phyloP scores from a whole-genome alignment of 2,797 vertebrate genomes.

The Lepilemur ruficaudatus region DNA sequence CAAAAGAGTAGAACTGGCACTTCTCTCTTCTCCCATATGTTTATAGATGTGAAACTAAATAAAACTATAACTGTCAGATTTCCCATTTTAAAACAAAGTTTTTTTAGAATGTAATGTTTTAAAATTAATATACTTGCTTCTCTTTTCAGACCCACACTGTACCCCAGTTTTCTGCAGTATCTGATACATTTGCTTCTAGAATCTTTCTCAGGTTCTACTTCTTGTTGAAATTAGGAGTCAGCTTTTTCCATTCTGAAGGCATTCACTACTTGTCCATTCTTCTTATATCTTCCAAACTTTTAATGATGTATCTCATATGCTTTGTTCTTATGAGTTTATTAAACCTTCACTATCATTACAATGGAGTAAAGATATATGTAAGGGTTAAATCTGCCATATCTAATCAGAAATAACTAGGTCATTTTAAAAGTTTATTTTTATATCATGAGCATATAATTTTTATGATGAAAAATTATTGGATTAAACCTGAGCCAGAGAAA shows the following conservation, averaged over 20 bases:
- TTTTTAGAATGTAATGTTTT: background rate
- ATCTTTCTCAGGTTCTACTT: background rate
- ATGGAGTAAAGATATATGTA: background rate
- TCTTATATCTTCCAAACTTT: background rate
- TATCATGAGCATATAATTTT: background rate
- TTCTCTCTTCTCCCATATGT: background rate
- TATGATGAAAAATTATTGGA: background rate
- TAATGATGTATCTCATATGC: background rate
- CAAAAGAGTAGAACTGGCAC: background rate
- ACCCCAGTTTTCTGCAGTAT: background rate
- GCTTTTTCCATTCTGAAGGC: background rate
- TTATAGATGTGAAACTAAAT: background rate
- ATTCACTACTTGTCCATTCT: background rate
- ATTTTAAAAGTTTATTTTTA: conserved; percentile 9
- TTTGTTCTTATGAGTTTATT: background rate
- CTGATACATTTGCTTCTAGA: background rate
- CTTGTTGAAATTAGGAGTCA: background rate
- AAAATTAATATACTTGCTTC: background rate
- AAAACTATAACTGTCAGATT: background rate
- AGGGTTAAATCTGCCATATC: background rate
- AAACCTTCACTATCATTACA: background rate
- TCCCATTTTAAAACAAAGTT: background rate
- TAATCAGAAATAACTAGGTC: background rate
- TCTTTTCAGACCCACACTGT: background rate
- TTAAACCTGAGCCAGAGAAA: background rate